A percentile compares a stretch with the other conserved stretches of the same genome.
Evolutionary conservation across 2,888 invertebrate genomes (phyloP).

Genomic region (Mylabris sibirica): DNA sequence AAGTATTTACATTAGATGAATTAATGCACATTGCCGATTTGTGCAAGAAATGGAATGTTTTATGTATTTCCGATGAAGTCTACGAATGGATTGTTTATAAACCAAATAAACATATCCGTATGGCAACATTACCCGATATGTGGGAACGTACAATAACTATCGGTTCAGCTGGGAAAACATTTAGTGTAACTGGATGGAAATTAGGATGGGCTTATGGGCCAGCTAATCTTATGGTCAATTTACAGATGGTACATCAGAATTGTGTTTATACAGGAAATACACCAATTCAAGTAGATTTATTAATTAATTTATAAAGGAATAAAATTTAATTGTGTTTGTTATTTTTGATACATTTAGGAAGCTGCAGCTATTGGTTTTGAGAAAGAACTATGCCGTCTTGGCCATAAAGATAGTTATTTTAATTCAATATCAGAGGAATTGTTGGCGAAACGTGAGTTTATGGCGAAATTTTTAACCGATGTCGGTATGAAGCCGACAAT

Average conservation of each 20-base stretch:
- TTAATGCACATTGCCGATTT: constrained; percentile 81
- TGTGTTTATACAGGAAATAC: constrained; percentile 91
- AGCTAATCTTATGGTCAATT: constrained; percentile 76
- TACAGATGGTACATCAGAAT: constrained; percentile 93
- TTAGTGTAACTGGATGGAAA: constrained; percentile 99
- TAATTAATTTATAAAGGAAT: neutral
- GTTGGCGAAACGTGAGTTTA: constrained; percentile 78
- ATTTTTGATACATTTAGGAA: constrained; percentile 67
- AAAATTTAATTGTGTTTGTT: neutral
- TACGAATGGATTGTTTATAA: constrained; percentile 97
- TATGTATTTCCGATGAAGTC: constrained; percentile 96
- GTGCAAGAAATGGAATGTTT: constrained; percentile 90
- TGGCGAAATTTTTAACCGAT: constrained; percentile 76
- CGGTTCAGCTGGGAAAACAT: constrained; percentile 97
- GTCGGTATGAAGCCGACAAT: constrained; percentile 90
- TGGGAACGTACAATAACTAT: constrained; percentile 97
- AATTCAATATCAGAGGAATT: constrained; percentile 77
- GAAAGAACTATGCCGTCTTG: constrained; percentile 75
- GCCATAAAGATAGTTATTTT: constrained; percentile 84
- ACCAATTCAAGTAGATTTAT: constrained; percentile 75
- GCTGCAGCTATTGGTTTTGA: constrained; percentile 92
- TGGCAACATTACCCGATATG: constrained; percentile 94
- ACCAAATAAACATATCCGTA: constrained; percentile 84
- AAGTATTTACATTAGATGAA: constrained; percentile 79
- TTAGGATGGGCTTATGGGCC: constrained; percentile 97